phyloP scores from a whole-genome alignment of 2,888 invertebrate species.

The Subacronicta megacephala region DNA sequence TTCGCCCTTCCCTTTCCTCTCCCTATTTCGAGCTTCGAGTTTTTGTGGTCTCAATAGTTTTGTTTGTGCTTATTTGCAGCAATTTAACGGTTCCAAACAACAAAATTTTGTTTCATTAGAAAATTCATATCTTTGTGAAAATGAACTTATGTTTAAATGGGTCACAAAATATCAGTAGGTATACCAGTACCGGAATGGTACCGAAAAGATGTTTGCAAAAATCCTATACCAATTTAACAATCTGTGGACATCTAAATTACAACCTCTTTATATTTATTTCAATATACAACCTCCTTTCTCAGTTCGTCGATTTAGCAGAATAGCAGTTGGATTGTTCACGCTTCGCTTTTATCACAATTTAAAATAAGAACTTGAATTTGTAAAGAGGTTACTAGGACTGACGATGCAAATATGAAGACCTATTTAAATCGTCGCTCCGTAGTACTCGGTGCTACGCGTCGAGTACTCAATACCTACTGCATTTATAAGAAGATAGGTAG shows the following conservation, averaged over 20 bases:
- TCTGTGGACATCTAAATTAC: no score
- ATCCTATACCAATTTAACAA: no score
- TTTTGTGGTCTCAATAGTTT: slow-evolving; percentile 6
- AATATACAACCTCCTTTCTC: no score
- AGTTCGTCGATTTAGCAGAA: no score
- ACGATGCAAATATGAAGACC: slow-evolving; percentile 9
- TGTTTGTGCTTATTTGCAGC: slow-evolving; percentile 12
- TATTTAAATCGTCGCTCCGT: slow-evolving; percentile 21
- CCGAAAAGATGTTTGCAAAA: no score
- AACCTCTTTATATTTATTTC: no score
- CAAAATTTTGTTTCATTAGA: no score
- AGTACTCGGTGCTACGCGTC: slow-evolving; percentile 8
- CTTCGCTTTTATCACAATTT: slow-evolving; percentile 14
- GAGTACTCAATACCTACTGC: slow-evolving; percentile 35
- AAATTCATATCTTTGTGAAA: no score
- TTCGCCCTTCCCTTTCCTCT: slow-evolving; percentile 12
- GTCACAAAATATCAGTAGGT: not conserved
- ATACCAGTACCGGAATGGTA: not conserved
- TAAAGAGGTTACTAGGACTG: slow-evolving; percentile 26
- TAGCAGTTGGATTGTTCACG: no score
- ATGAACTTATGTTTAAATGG: not conserved
- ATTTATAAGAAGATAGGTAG: slow-evolving; percentile 27
- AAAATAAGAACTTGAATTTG: slow-evolving; percentile 12
- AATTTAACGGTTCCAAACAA: slow-evolving; percentile 3
- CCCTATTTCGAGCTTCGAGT: slow-evolving; percentile 22